Evolutionary conservation across 2,797 vertebrate species (phyloP).

Genomic region (Phrynocephalus vlangalii): DNA sequence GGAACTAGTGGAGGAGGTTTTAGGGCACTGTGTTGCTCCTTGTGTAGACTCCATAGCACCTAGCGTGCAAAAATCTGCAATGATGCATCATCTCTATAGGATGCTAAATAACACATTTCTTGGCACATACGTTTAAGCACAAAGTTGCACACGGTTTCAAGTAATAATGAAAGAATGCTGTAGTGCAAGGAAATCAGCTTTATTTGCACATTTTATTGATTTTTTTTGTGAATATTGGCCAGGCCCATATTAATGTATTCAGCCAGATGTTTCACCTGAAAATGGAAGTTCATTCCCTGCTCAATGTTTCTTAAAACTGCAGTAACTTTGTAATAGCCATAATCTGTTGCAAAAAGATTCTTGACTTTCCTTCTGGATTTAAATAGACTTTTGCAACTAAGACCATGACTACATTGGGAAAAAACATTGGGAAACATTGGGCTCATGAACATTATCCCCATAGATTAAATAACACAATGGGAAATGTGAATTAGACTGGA

Average conservation of each 20-base stretch:
- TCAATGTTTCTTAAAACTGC: not conserved
- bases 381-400: not conserved
- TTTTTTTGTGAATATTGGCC: not conserved
- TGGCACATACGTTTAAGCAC: constrained; percentile 2
- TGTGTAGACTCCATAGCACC: not conserved
- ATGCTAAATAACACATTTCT: not conserved
- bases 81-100: not conserved
- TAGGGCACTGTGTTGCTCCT: not conserved
- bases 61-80: not conserved
- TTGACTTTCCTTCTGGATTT: not conserved
- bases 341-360: not conserved
- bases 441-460: no score
- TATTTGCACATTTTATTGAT: not conserved
- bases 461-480: no score
- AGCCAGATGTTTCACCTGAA: not conserved
- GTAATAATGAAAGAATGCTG: constrained; percentile 14
- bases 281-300: not conserved
- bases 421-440: no score
- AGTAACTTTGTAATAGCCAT: not conserved
- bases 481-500: no score
- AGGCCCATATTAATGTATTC: not conserved
- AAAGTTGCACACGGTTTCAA: not conserved
- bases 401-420: not conserved
- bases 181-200: constrained; percentile 38
- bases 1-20: not conserved